Percentiles rank a stretch among this genome's conserved stretches.
phyloP scores from a whole-genome alignment of 2,888 invertebrate genomes.

The Geotrupes spiniger region DNA sequence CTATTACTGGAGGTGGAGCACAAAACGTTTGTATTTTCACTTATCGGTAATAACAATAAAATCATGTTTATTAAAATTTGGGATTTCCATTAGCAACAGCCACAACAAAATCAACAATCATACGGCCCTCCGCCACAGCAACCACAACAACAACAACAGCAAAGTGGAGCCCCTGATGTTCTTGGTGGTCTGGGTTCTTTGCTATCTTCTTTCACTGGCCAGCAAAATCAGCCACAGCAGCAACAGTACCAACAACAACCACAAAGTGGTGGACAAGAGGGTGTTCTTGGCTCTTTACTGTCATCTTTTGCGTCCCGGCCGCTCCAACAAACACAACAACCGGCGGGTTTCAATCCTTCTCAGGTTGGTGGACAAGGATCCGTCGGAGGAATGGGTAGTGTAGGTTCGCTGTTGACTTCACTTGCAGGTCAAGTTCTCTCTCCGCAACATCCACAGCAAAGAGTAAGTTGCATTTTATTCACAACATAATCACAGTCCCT shows the following conservation, averaged over 20 bases:
- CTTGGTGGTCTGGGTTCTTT: slow-evolving; percentile 12
- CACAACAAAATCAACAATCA: slow-evolving; percentile 24
- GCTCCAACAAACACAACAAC: slow-evolving; percentile 14
- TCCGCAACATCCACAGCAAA: too few species aligned
- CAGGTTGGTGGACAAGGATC: slow-evolving; percentile 35
- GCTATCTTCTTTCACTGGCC: slow-evolving; percentile 6
- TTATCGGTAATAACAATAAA: too few species aligned
- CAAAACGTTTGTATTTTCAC: too few species aligned
- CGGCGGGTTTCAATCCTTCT: slow-evolving; percentile 19
- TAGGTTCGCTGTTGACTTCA: slow-evolving; percentile 41
- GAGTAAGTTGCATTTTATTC: too few species aligned
- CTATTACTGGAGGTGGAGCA: slow-evolving; percentile 37
- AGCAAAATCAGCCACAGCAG: slow-evolving; percentile 7
- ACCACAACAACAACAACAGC: slow-evolving; percentile 6
- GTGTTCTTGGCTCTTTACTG: slow-evolving; percentile 13
- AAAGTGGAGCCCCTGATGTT: slow-evolving; percentile 5
- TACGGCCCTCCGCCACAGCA: slow-evolving; percentile 28
- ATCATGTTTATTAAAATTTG: too few species aligned
- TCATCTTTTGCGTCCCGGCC: slow-evolving; percentile 17
- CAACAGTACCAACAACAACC: slow-evolving; percentile 11
- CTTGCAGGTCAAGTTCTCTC: slow-evolving; percentile 40
- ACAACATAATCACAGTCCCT: too few species aligned
- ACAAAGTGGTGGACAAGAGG: neutral
- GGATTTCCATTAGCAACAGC: slow-evolving; percentile 21
- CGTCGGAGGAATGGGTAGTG: slow-evolving; percentile 44